Percentiles rank a stretch among this genome's conserved stretches.
Evolutionary conservation across 2,797 vertebrate species (phyloP).

Genomic region (Acanthis flammea): DNA sequence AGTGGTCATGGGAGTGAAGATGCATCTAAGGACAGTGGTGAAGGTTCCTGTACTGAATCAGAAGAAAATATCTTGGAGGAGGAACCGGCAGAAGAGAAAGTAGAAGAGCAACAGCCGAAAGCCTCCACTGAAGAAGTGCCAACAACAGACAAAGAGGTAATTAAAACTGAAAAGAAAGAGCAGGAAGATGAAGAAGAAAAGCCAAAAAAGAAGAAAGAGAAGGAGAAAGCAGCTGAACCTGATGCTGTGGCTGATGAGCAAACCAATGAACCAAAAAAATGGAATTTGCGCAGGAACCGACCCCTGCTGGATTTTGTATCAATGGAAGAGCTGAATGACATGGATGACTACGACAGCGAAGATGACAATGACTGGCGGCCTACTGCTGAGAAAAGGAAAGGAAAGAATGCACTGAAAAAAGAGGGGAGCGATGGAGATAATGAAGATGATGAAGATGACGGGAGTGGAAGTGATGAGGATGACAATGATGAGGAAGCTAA

Average conservation of each 20-base stretch:
- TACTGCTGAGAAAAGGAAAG: constrained; percentile 85
- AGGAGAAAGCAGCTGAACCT: constrained; percentile 72
- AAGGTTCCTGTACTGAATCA: constrained; percentile 88
- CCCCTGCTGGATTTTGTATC: constrained; percentile 94
- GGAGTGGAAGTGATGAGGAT: constrained; percentile 80
- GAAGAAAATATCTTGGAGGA: constrained; percentile 85
- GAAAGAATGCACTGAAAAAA: constrained; percentile 77
- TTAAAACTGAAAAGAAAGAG: constrained; percentile 84
- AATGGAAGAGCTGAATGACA: constrained; percentile 95
- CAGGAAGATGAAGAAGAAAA: constrained; percentile 76
- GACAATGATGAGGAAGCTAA: constrained; percentile 80
- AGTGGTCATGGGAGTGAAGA: constrained; percentile 92
- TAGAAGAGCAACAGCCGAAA: constrained; percentile 78
- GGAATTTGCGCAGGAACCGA: constrained; percentile 94
- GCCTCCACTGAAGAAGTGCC: constrained; percentile 68
- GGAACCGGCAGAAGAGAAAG: constrained; percentile 72
- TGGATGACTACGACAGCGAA: constrained; percentile 98
- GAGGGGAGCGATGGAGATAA: constrained; percentile 86
- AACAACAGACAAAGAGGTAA: constrained; percentile 80
- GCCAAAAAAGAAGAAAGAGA: constrained; percentile 81
- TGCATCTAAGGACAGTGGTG: constrained; percentile 85
- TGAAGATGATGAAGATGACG: constrained; percentile 83
- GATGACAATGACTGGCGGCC: constrained; percentile 99
- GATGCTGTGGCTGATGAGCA: constrained; percentile 78
- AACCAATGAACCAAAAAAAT: constrained; percentile 90